phyloP scores from a whole-genome alignment of 30 jellyfish, hydroid and myxozoan genomes.

The Turritopsis dohrnii region DNA sequence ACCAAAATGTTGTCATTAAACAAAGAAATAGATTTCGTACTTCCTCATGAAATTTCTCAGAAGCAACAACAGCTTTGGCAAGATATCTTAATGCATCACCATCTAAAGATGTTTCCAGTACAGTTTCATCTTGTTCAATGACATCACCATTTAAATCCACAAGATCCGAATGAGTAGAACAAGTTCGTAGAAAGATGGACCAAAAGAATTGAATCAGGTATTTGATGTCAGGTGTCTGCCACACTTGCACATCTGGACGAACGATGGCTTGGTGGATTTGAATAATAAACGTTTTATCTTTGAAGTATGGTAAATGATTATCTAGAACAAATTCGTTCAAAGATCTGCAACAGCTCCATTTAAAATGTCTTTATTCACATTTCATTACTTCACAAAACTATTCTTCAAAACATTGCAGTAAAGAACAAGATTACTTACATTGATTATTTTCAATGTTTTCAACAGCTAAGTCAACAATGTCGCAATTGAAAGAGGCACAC shows the following conservation, averaged over 20 bases:
- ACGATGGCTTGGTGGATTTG: conserved; percentile 46
- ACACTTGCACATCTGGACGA: conserved; percentile 51
- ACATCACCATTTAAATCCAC: conserved; percentile 43
- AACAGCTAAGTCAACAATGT: conserved; percentile 22
- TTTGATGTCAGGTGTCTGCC: conserved; percentile 71
- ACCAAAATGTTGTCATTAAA: not conserved
- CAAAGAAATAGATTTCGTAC: conserved; percentile 1
- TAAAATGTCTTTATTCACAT: no score
- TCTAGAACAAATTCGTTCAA: no score
- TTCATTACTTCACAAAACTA: no score
- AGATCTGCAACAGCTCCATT: no score
- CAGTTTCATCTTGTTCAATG: conserved; percentile 72
- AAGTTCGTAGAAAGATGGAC: conserved; percentile 63
- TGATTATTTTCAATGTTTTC: conserved; percentile 26
- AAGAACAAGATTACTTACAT: conserved; percentile 21
- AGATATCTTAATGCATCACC: conserved; percentile 51
- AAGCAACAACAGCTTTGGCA: conserved; percentile 33
- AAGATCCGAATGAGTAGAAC: conserved; percentile 51
- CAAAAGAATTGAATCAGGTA: conserved; percentile 49
- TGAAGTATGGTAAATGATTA: conserved; percentile 50
- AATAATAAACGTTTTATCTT: conserved; percentile 40
- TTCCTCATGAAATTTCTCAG: conserved; percentile 58
- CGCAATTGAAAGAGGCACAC: conserved; percentile 48
- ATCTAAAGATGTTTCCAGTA: conserved; percentile 48
- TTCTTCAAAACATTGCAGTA: no score